Percentiles rank a stretch among this genome's conserved stretches.
Conservation (phyloP, 2,888 invertebrate species). For the Oscheius sp. region DNA sequence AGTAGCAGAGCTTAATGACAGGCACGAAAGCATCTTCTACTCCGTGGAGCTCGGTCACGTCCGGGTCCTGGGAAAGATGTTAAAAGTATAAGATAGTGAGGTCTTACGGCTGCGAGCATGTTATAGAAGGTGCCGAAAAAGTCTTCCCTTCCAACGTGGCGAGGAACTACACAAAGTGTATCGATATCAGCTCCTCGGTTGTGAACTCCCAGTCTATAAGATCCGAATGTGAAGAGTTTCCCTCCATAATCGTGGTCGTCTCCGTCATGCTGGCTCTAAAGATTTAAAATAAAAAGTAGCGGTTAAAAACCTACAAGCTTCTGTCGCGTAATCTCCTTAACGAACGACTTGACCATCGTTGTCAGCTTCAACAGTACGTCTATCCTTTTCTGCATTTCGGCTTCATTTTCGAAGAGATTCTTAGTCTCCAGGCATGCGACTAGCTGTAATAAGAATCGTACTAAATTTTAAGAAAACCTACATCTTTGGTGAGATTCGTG, state of each 20-base stretch:
- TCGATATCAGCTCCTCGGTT: slow-evolving; percentile 98
- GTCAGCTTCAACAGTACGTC: slow-evolving; percentile 83
- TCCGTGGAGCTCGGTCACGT: slow-evolving; percentile 78
- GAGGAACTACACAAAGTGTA: slow-evolving; percentile 95
- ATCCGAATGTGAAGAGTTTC: slow-evolving; percentile 99
- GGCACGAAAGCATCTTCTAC: slow-evolving; percentile 99
- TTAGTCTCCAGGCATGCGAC: slow-evolving; percentile 50
- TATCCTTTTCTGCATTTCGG: slow-evolving; percentile 67
- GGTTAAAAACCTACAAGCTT: slow-evolving; percentile 62
- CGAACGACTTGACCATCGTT: slow-evolving; percentile 91
- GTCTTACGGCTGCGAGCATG: slow-evolving; percentile 82
- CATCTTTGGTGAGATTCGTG: slow-evolving; percentile 53
- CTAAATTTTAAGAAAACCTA: slow-evolving; percentile 36
- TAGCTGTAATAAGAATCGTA: slow-evolving; percentile 40
- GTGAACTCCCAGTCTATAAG: slow-evolving; percentile 90
- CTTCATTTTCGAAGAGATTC: slow-evolving; percentile 66
- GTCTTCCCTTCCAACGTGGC: slow-evolving; percentile 91
- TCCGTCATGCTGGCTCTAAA: slow-evolving; percentile 81
- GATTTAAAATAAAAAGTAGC: not conserved
- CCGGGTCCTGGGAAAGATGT: slow-evolving; percentile 77
- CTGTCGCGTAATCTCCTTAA: slow-evolving; percentile 86
- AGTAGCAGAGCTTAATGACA: slow-evolving; percentile 98
- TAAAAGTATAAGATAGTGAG: slow-evolving; percentile 80
- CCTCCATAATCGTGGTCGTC: slow-evolving; percentile 90
- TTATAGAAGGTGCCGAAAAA: slow-evolving; percentile 96